Evolutionary conservation across 1,140 invertebrate genomes (phyloP), one percentile per base, ranked within the genome.

Genomic region (Periplaneta americana): DNA sequence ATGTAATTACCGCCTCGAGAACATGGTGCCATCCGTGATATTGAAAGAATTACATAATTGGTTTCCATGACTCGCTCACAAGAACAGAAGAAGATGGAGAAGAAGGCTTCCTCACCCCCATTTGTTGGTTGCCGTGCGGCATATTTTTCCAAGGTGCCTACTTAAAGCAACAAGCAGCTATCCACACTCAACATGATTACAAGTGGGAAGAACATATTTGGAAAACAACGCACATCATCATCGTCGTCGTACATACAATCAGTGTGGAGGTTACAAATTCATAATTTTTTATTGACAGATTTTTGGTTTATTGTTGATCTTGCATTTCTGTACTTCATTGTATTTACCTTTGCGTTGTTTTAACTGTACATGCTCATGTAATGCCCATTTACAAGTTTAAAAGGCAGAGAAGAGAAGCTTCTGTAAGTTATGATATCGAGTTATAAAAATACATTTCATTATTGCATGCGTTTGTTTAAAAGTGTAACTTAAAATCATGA

Each of bases 91-190:
- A 78, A 8, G 34, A 34, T 11, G 36, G 33, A 31, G 8, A 37
- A 78, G 39, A 37, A 37, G 31, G 35, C 35, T 32, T 22, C 39
- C 77, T 78, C 35, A 22, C 77, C 39, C 77, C 77, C 35, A 78
- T 48, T 48, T 78, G 39, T 36, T 66, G 48, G 39, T 48, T 78
- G 35, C 77, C 77, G 39, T 36, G 35, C 34, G 77, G 77, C 77
- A 34, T 78, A 78, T 78, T 78, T 78, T 78, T 78, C 77, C 77
- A 78, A 78, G 77, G 77, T 78, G 77, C 77, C 77, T 78, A 78
- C 77, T 78, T 78, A 78, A 78, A 48, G 31, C 35, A 78, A 78
- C 35, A 37, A 37, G 39, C n/a, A 32, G 77, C 28, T 66, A 66
- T 66, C 48, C 48, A 37, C 34, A 37, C 15, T 78, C n/a, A 13